Evolutionary conservation across 2,888 invertebrate species (phyloP).

Genomic region (Harpalus rufipes): DNA sequence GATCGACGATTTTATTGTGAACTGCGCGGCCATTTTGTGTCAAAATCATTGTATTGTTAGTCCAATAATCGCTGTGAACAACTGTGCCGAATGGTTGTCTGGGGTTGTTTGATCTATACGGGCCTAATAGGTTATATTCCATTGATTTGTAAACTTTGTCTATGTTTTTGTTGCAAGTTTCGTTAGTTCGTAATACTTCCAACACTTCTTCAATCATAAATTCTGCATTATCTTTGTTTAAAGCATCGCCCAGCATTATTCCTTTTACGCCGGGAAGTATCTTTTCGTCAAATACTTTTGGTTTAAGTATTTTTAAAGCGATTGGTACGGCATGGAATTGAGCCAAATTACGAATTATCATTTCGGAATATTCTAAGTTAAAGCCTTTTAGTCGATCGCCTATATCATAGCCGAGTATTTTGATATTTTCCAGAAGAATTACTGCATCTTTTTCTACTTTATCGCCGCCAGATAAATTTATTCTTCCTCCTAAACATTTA

Average conservation of each 20-base stretch:
- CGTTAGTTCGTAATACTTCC: constrained; percentile 66
- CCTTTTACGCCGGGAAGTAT: constrained; percentile 76
- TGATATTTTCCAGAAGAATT: constrained; percentile 79
- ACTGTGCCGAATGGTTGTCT: constrained; percentile 79
- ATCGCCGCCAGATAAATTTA: constrained; percentile 71
- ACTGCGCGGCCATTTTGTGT: constrained; percentile 76
- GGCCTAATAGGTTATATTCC: constrained; percentile 69
- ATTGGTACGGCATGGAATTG: constrained; percentile 81
- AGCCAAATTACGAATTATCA: constrained; percentile 78
- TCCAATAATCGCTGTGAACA: constrained; percentile 81
- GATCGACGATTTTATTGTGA: constrained; percentile 80
- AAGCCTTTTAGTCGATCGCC: constrained; percentile 79
- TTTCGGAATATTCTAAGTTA: constrained; percentile 77
- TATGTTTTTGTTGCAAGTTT: constrained; percentile 68
- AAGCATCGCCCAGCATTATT: constrained; percentile 72
- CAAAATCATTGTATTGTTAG: constrained; percentile 81
- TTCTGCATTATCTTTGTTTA: constrained; percentile 72
- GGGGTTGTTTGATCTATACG: constrained; percentile 71
- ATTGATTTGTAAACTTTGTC: constrained; percentile 64
- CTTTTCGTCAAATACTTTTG: constrained; percentile 76
- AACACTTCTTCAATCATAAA: constrained; percentile 71
- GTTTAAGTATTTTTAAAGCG: constrained; percentile 78
- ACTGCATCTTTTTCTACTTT: constrained; percentile 78
- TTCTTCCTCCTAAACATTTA: constrained; percentile 77
- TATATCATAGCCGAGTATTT: constrained; percentile 77